phyloP scores from a whole-genome alignment of 2,797 vertebrate genomes.

The Sphenodon punctatus region DNA sequence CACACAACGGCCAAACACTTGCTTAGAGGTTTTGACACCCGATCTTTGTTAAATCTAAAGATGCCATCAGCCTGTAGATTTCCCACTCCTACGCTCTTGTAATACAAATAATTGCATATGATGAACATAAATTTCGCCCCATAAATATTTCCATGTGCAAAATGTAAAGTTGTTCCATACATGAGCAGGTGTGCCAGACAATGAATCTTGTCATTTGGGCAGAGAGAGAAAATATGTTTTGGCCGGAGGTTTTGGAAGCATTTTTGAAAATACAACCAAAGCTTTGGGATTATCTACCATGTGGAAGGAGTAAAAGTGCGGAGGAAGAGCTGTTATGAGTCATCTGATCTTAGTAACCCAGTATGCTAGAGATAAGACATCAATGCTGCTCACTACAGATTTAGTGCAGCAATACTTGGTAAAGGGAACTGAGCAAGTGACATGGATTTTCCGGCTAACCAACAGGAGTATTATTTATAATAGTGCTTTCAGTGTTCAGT shows the following conservation, averaged over 20 bases:
- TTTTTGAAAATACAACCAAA: background rate
- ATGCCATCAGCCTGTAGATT: no score
- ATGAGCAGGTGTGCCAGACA: background rate
- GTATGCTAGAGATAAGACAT: background rate
- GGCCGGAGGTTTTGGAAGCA: background rate
- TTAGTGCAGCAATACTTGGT: background rate
- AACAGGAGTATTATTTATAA: no score
- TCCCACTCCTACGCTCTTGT: no score
- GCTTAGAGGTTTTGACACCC: no score
- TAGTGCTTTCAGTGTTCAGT: no score
- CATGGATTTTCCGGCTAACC: no score
- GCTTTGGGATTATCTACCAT: background rate
- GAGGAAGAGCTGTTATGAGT: background rate
- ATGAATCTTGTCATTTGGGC: background rate
- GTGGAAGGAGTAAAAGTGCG: background rate
- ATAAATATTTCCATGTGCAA: no score
- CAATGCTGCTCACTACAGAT: accelerated
- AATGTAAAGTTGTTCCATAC: no score
- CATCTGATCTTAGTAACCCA: background rate
- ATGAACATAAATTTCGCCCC: no score
- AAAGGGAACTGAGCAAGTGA: background rate
- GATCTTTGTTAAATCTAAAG: no score
- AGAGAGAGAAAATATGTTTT: background rate
- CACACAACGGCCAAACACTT: no score
- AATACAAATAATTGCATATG: no score